A percentile compares a stretch with the other conserved stretches of the same genome.
Conservation (phyloP, 2,113 vertebrate genomes). For the Callithrix jacchus region DNA sequence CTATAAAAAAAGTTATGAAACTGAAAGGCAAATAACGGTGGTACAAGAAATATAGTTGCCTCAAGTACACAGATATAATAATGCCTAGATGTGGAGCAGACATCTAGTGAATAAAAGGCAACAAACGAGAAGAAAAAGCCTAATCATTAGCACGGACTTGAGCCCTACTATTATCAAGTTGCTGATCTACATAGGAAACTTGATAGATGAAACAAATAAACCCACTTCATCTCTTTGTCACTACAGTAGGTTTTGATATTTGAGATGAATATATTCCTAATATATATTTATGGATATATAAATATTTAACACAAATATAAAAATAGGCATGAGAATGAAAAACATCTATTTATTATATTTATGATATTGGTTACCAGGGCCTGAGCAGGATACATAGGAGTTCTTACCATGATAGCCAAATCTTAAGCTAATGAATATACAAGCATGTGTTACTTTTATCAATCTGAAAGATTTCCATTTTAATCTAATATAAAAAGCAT, state of each 20-base stretch:
- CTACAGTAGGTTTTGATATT: not conserved
- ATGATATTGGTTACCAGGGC: not conserved
- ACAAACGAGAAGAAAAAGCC: not conserved
- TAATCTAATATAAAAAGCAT: not conserved
- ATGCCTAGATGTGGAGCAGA: not conserved
- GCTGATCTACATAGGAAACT: not conserved
- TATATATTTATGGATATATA: not conserved
- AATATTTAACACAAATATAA: slow-evolving; percentile 4
- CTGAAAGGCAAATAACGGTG: not conserved
- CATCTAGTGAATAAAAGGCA: not conserved
- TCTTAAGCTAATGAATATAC: not conserved
- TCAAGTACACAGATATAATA: not conserved
- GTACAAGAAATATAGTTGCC: not conserved
- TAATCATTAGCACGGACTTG: not conserved
- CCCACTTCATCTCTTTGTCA: not conserved
- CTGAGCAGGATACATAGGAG: not conserved
- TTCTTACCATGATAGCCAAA: not conserved
- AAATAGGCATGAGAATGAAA: not conserved
- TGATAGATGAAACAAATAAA: not conserved
- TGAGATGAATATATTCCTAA: not conserved
- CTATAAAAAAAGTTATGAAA: slow-evolving; percentile 6
- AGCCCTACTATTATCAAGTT: not conserved
- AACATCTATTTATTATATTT: not conserved
- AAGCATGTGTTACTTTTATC: not conserved
- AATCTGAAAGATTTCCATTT: not conserved